Percentiles rank a stretch among this genome's conserved stretches.
Evolutionary conservation across 1,140 invertebrate species (phyloP).

Genomic region (Ceratina calcarata): DNA sequence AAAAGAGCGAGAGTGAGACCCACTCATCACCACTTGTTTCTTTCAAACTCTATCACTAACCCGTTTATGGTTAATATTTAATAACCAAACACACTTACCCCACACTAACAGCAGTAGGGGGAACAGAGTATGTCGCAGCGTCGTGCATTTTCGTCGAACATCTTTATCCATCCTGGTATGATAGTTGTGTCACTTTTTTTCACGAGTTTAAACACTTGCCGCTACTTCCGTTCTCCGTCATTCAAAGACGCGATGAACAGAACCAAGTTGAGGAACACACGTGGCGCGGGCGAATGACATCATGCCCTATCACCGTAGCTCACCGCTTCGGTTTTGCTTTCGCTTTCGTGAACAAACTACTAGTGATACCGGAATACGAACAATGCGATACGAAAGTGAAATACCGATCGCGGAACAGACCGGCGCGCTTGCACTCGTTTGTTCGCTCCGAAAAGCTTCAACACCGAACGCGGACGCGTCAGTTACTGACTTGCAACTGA

Average conservation of each 20-base stretch:
- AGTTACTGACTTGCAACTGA: slow-evolving; percentile 78
- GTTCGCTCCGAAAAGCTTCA: slow-evolving; percentile 1
- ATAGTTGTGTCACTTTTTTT: no score
- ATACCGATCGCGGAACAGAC: slow-evolving; percentile 10
- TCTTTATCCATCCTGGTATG: slow-evolving; percentile 70
- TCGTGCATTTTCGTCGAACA: slow-evolving; percentile 54
- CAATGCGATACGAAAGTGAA: neutral
- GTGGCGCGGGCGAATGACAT: slow-evolving; percentile 19
- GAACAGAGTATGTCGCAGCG: slow-evolving; percentile 63
- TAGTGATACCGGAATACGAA: neutral
- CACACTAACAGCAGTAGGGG: slow-evolving; percentile 71
- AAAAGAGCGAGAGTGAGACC: no score
- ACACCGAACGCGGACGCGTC: slow-evolving; percentile 69
- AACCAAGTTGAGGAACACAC: slow-evolving; percentile 9
- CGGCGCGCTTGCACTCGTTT: neutral
- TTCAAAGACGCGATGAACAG: neutral
- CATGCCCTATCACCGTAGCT: neutral
- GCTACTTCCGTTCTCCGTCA: slow-evolving; percentile 2
- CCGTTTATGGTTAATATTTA: neutral
- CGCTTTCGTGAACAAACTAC: neutral
- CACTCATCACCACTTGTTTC: no score
- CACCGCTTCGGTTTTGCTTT: neutral
- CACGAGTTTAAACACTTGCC: no score
- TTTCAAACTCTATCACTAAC: no score
- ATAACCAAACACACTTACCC: slow-evolving; percentile 67